A percentile compares a stretch with the other conserved stretches of the same genome.
Evolutionary conservation across 1,140 invertebrate genomes (phyloP).

Genomic region (Hyles euphorbiae): DNA sequence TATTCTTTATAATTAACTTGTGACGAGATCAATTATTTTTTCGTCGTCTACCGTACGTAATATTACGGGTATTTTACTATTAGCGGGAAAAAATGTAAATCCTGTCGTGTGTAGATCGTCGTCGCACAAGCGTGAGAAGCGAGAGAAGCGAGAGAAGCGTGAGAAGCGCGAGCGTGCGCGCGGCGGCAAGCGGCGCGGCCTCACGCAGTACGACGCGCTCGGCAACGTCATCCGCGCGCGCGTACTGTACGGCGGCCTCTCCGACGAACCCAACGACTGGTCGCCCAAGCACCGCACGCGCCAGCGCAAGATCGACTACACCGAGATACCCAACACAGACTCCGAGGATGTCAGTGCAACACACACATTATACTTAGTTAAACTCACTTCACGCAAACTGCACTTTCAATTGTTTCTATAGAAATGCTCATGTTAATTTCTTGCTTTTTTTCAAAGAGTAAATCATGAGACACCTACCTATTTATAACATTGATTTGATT

Average conservation of each 20-base stretch:
- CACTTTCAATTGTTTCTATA: background rate
- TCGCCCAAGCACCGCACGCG: conserved; percentile 76
- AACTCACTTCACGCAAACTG: background rate
- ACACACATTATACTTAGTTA: background rate
- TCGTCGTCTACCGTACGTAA: no score
- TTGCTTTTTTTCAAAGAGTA: background rate
- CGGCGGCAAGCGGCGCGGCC: conserved; percentile 20
- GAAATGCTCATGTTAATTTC: background rate
- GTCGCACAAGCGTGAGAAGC: background rate
- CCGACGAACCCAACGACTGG: conserved; percentile 60
- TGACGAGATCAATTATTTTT: no score
- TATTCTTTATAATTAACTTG: no score
- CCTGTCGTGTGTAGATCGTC: no score
- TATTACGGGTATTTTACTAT: no score
- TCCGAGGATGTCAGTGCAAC: conserved; percentile 79
- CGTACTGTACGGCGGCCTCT: conserved; percentile 67
- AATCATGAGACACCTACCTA: no score
- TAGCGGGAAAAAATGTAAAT: background rate
- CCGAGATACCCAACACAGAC: conserved; percentile 81
- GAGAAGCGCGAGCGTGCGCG: background rate
- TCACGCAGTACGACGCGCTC: conserved; percentile 56
- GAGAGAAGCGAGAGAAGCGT: background rate
- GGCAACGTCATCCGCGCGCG: conserved; percentile 56
- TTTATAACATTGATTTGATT: no score
- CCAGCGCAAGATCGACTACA: conserved; percentile 82